Evolutionary conservation across 2,113 vertebrate genomes (phyloP), one percentile per base, ranked within the genome.

Genomic region (Dicaeum eximium): DNA sequence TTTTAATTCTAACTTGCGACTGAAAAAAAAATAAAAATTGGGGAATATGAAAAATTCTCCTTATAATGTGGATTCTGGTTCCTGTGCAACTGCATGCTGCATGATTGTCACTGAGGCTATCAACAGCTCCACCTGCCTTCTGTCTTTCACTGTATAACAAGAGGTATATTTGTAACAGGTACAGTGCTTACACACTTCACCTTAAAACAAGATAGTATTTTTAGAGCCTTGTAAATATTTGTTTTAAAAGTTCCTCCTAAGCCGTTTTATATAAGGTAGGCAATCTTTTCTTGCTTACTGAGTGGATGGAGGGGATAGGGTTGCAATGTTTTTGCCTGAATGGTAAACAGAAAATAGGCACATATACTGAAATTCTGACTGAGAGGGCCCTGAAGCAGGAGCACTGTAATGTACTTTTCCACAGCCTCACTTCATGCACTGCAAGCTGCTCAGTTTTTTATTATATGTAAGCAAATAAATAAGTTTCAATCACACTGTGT

Each of bases 381-480:
- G 84, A 93, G 79, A 94, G 79, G 69, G 82, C 65, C 37, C 69
- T 85, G 86, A 93, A 97, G 72, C 62, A 88, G 81, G 58, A 86
- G 84, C 69, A 64, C 73, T 82, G 89, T 88, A 80, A 92, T 28
- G 16, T 83, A 86, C 86, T 97, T 97, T 98, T 97, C 96, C 94
- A 97, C 94, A 67, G 70, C 94, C 96, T 98, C 94, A 93, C 87
- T 97, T 97, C 81, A 91, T 67, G 94, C 64, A 93, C 86, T 95
- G 95, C 81, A 74, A 95, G 78, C 88, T 97, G 67, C 67, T 87
- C 21, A 14, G 91, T 86, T 77, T 33, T 86, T 97, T 96, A 94
- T 93, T 96, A 75, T 87, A 92, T 86, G 35, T 81, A 92, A 91
- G 72, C 83, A 97, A 97, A 96, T 97, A 94, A 97, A 96, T 92